Percentiles rank a stretch among this genome's conserved stretches.
phyloP scores from a whole-genome alignment of 2,797 vertebrate genomes.

The Falco novaeseelandiae region DNA sequence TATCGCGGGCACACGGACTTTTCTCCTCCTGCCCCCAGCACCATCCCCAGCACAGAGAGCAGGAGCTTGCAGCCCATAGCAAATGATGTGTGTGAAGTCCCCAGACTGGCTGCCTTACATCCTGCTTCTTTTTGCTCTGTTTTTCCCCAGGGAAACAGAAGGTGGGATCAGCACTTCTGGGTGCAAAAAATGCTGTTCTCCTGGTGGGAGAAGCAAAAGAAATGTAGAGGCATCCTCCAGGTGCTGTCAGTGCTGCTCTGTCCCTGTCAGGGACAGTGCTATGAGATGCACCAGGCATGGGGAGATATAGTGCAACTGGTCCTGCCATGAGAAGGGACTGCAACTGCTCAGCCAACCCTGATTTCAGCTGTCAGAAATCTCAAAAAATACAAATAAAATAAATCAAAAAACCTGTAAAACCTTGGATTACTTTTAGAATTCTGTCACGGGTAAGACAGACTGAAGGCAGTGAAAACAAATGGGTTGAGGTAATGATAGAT shows the following conservation, averaged over 20 bases:
- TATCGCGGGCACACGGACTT: fast-evolving
- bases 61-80: neutral
- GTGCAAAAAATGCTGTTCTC: neutral
- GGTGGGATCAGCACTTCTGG: neutral
- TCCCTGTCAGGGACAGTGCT: neutral
- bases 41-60: neutral
- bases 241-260: neutral
- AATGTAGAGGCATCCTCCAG: neutral
- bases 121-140: fast-evolving
- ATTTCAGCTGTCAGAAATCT: neutral
- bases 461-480: neutral
- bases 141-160: neutral
- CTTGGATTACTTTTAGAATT: neutral
- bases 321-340: neutral
- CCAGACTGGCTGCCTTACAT: neutral
- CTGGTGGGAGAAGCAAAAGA: neutral
- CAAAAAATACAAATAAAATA: neutral
- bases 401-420: neutral
- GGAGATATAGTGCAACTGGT: neutral
- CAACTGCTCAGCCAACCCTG: neutral
- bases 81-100: neutral
- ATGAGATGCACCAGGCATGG: fast-evolving
- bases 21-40: neutral
- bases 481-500: neutral
- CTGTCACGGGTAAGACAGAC: neutral